phyloP scores from a whole-genome alignment of 2,113 vertebrate genomes.

The Hippotragus niger region DNA sequence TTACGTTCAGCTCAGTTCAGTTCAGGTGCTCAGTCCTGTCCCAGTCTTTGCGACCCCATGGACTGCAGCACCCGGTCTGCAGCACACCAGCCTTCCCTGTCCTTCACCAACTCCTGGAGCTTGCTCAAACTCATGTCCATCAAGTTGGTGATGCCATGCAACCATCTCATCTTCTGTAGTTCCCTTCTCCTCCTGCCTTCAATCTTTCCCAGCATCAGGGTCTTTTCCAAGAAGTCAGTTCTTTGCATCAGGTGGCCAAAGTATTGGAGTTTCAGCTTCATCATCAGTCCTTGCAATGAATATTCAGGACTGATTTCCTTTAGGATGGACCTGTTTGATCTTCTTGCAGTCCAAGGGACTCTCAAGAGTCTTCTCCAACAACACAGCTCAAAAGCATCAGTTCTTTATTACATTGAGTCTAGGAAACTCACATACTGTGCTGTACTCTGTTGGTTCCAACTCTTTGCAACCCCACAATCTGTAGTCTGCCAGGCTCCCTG shows the following conservation, averaged over 20 bases:
- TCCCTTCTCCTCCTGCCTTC: background rate
- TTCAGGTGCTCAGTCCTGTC: background rate
- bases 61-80: background rate
- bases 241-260: background rate
- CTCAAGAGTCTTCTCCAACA: background rate
- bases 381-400: background rate
- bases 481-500: background rate
- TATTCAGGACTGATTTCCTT: background rate
- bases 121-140: background rate
- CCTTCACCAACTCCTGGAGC: background rate
- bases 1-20: background rate
- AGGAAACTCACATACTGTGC: background rate
- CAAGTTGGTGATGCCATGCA: background rate
- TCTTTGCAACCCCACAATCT: background rate
- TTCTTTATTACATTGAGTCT: background rate
- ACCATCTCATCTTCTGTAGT: background rate
- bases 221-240: background rate
- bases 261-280: background rate
- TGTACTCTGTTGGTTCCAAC: background rate
- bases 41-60: background rate
- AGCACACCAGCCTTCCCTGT: background rate
- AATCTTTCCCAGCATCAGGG: background rate
- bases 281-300: background rate
- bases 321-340: background rate
- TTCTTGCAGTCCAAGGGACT: background rate